Base-by-base conservation (phyloP, 2,888 invertebrate species). In the Ariolimax columbianus region DNA sequence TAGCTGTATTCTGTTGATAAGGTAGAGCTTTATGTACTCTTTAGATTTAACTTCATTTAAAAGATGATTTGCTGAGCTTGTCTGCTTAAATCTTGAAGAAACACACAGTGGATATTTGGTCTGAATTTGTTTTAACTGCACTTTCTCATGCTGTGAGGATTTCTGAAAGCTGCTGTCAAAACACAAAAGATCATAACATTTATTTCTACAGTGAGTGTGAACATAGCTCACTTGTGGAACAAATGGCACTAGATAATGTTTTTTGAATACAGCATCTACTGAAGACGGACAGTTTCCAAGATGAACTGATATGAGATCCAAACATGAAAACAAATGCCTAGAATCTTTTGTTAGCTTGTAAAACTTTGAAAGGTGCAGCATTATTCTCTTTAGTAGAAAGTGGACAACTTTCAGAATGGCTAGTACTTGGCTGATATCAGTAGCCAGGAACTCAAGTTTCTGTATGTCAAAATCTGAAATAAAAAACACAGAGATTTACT, bases 251-350 rank as follows among this genome's bases (percentile, higher is more conserved):
- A 72, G 23, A 40, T 26, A 26, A 33, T 43, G 19, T 33, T 33
- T 23, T 75, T 43, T 75, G 1, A 75, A 1, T 51, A 30, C 51
- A 19, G 33, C 33, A 75, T 33, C 17, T 19, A 26, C n/a, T 51
- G 33, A 51, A 14, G 17, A 23, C 0, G 17, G 19, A 33, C 43
- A 30, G 7, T 33, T 33, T 19, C 4, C 30, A 51, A 33, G 0
- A 19, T 33, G 30, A 30, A 51, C 17, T 75, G 51, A 51, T 51
- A 2, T 3, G 23, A 0, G 51, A 19, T 55, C 33, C 47, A 75
- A n/a, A 75, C 23, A 75, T 3, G 33, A 75, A 7, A 55, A 33
- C 75, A 75, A 75, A 75, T 75, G 51, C 17, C 33, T 75, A 23
- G 75, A 72, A 9, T 40, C 51, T 23, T 75, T 51, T 17, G 3